Base-by-base conservation (phyloP, 2,797 vertebrate genomes). In the Calcarius lapponicus region DNA sequence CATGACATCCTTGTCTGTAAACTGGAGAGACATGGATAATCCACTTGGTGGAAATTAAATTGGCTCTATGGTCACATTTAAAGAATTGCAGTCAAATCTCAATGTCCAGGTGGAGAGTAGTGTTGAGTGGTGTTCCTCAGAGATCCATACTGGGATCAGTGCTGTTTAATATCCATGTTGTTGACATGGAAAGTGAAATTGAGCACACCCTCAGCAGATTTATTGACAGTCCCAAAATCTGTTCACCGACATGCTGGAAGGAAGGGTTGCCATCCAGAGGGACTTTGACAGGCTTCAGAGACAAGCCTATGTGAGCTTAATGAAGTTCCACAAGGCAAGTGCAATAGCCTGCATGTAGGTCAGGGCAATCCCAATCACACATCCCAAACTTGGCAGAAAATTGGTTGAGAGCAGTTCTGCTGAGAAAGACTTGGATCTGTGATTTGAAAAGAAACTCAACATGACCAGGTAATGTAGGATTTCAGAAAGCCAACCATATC, bases 91-190 rank as follows among this genome's bases (percentile, higher is more conserved):
- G 19, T 50, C 32, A 57, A 57, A 38, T 76, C 20, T 76, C 19
- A 57, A 3, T 11, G 4, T 50, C 24, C 11, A 21, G 25, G 28
- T 13, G 13, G 18, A n/a, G 29, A 64, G 11, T 11, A 57, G 32
- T 21, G 36, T 20, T 14, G 16, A 17, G 13, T 75, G 19, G 6
- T n/a, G 22, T 2, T 56, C 36, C 36, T 69, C 26, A 69, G 56
- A 82, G 42, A 50, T 10, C 64, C 0, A 0, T 48, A 29, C 0
- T 38, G 36, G 4, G 9, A 50, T 10, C n/a, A 17, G 19, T 7
- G 20, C 28, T 43, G 17, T 70, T 38, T 50, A 38, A 62, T 20
- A 50, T 40, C 17, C 31, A 6, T 51, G 7, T 2, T 20, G 4
- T 11, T 69, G 42, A 38, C 25, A 19, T 32, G 48, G 18, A 38